These are phyloP conservation scores for Papilio xuthus DNA, from an alignment of 1,140 invertebrate genomes.

Conservation along the genomic window DNA sequence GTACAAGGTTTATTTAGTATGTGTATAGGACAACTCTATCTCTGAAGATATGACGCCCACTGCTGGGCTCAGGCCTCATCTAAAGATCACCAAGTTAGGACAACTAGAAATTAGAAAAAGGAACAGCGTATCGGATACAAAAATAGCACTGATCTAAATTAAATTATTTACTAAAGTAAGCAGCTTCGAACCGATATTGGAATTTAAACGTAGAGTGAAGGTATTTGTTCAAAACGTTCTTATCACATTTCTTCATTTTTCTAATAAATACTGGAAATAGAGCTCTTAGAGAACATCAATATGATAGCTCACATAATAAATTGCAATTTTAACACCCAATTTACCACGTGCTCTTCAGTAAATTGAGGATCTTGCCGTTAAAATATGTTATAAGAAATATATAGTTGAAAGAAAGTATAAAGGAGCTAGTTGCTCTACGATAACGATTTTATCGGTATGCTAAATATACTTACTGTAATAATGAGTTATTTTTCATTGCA, in stretches of 20 bases:
- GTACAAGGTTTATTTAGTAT: background rate
- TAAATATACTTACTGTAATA: too few species aligned
- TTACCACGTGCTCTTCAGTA: background rate
- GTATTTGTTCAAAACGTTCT: background rate
- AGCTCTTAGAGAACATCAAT: background rate
- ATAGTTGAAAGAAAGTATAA: background rate
- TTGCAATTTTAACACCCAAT: conserved; percentile 8
- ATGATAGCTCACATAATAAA: background rate
- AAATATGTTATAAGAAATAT: background rate
- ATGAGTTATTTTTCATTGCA: too few species aligned
- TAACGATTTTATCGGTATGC: too few species aligned
- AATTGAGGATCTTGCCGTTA: background rate
- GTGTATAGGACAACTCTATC: background rate
- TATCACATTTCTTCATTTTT: background rate
- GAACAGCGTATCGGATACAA: too few species aligned
- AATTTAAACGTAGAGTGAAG: background rate
- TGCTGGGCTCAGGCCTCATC: too few species aligned
- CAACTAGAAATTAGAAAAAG: too few species aligned
- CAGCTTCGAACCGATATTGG: background rate
- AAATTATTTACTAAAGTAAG: background rate
- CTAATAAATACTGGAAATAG: background rate
- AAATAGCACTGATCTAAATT: background rate
- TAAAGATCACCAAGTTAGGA: too few species aligned
- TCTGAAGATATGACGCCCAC: too few species aligned
- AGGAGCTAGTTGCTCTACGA: too few species aligned